Conservation (phyloP, 2,113 vertebrate species). For the Regulus satrapa region DNA sequence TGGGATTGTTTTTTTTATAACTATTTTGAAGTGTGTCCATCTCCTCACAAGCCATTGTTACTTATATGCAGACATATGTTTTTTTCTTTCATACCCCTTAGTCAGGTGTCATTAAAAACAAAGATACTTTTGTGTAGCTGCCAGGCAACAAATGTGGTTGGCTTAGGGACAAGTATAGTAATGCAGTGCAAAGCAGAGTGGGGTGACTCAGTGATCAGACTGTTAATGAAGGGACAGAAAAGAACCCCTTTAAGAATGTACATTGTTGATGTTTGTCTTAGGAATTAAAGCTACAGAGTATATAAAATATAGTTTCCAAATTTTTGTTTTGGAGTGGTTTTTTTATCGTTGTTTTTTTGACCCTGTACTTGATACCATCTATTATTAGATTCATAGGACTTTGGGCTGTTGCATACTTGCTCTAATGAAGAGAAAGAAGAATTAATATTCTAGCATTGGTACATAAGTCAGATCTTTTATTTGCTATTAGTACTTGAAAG, state of each 20-base stretch:
- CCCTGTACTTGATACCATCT: background rate
- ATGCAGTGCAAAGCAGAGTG: background rate
- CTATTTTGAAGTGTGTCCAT: background rate
- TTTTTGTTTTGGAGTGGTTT: background rate
- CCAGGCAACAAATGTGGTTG: background rate
- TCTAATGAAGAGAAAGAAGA: background rate
- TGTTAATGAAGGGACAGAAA: background rate
- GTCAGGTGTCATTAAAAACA: background rate
- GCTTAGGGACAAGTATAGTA: background rate
- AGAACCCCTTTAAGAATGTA: background rate
- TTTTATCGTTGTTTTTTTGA: background rate
- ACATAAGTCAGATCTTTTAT: background rate
- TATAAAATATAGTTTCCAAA: background rate
- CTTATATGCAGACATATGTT: fast-evolving
- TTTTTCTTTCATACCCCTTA: background rate
- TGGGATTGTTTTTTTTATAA: background rate
- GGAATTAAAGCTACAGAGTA: background rate
- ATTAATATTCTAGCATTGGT: background rate
- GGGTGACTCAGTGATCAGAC: background rate
- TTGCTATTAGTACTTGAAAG: background rate
- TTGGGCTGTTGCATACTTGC: background rate
- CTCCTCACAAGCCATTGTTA: background rate
- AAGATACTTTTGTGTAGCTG: background rate
- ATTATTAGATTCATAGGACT: background rate
- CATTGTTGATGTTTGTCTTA: background rate